Conservation (phyloP, 1,140 invertebrate species). For the Aphelenchoides besseyi region DNA sequence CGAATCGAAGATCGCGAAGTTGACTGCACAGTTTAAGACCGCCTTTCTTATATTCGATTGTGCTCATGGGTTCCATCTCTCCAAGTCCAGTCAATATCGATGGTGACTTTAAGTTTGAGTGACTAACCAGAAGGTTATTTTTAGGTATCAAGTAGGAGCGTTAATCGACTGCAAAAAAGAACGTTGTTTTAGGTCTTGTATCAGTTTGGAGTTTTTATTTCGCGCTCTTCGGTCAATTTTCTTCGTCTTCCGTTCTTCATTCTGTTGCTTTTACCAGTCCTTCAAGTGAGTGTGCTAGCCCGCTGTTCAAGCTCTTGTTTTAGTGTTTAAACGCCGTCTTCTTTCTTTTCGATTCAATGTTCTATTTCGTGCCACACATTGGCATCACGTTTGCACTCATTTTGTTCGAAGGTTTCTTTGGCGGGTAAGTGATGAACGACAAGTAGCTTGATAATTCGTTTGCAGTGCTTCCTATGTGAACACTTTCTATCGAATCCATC, state of each 20-base stretch:
- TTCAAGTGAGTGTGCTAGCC: conserved; percentile 61
- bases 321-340: conserved; percentile 22
- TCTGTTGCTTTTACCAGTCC: conserved; percentile 74
- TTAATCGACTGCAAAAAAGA: no score
- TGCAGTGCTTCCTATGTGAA: conserved; percentile 79
- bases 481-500: conserved; percentile 75
- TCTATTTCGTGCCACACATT: conserved; percentile 56
- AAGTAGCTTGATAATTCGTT: no score
- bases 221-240: conserved; percentile 77
- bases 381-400: conserved; percentile 53
- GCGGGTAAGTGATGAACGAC: no score
- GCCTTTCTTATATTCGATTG: conserved; percentile 40
- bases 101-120: conserved; percentile 78
- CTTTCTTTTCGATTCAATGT: conserved; percentile 51
- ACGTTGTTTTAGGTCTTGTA: conserved; percentile 70
- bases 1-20: neutral
- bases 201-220: conserved; percentile 81
- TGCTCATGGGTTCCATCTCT: conserved; percentile 43
- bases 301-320: neutral
- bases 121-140: no score
- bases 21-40: neutral
- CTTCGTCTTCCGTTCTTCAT: conserved; percentile 69
- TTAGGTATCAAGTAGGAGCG: no score
- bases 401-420: conserved; percentile 64
- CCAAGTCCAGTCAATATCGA: conserved; percentile 70